Base-by-base conservation (phyloP, 2,888 invertebrate genomes). In the Drosophila diplacantha region DNA sequence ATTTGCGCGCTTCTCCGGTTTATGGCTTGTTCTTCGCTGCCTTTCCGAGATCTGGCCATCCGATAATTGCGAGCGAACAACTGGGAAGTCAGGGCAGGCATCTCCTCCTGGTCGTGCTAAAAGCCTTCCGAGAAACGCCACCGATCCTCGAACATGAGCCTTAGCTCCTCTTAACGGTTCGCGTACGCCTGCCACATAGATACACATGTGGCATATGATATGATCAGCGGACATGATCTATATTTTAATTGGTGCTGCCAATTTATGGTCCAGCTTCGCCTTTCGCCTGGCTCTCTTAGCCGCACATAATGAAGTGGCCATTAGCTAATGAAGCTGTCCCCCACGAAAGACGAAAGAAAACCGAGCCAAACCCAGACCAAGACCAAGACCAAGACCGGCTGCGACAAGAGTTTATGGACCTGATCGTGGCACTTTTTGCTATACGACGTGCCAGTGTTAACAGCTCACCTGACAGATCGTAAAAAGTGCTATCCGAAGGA, bases 291-390 rank as follows among this genome's bases (percentile, higher is more conserved):
- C 22, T 26, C 34, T 47, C 34, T 47, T 38, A 41, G 34, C 29
- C 54, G 41, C 44, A 55, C 50, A 64, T 72, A 75, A 77, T 75
- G 59, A 78, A 73, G 74, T 69, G 74, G 61, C 78, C 73, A 79
- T 79, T 76, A 75, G 71, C 80, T 79, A 79, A 79, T 80, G 80
- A 79, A 80, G 80, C 80, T 78, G 78, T 77, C 47, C 57, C 52
- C 50, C 31, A 38, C 49, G 24, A 46, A 26, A 16, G 38, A 20
- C 26, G 26, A 20, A 50, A 11, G 47, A 35, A 34, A 31, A 18
- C 8, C 22, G 41, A 22, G 37, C 35, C 35, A 18, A 31, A 29
- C 44, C 12, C 7, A 26, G 26, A 18, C 44, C 29, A 12, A 29
- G 29, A 44, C 43, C 26, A 44, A 44, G 18, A 43, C 44, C 18